These are phyloP conservation scores for Peucedramus taeniatus DNA, from an alignment of 2,113 vertebrate species.

Conservation along the genomic window DNA sequence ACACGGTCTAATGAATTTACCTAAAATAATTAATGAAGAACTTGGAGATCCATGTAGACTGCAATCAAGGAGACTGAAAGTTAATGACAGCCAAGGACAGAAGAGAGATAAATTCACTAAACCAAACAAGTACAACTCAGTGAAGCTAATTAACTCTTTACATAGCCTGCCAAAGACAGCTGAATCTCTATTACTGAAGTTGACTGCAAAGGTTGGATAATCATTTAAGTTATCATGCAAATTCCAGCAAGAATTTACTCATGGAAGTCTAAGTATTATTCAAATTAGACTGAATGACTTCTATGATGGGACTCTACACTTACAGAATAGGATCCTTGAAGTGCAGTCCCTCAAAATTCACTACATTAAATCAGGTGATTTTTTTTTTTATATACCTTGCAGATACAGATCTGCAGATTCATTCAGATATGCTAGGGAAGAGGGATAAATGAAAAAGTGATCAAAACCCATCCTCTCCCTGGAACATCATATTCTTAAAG, in stretches of 20 bases:
- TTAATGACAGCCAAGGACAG: conserved; percentile 7
- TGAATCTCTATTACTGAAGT: neutral
- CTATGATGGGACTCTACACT: neutral
- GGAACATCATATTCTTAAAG: neutral
- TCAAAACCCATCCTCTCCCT: neutral
- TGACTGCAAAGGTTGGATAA: neutral
- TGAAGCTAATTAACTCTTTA: conserved; percentile 22
- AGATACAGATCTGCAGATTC: neutral
- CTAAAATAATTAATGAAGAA: neutral
- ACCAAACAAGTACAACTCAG: neutral
- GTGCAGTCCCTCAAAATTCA: neutral
- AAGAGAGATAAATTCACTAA: neutral
- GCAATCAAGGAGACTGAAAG: neutral
- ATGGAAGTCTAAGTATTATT: neutral
- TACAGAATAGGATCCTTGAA: neutral
- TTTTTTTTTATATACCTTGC: neutral
- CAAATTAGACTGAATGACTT: neutral
- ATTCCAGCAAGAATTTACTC: neutral
- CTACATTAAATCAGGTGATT: neutral
- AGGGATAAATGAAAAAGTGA: neutral
- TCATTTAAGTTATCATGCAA: neutral
- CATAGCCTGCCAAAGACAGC: conserved; percentile 4
- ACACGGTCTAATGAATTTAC: conserved; percentile 17
- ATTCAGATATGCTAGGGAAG: neutral
- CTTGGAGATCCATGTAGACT: neutral